phyloP scores from a whole-genome alignment of 2,888 invertebrate species.

The Baronia brevicornis region DNA sequence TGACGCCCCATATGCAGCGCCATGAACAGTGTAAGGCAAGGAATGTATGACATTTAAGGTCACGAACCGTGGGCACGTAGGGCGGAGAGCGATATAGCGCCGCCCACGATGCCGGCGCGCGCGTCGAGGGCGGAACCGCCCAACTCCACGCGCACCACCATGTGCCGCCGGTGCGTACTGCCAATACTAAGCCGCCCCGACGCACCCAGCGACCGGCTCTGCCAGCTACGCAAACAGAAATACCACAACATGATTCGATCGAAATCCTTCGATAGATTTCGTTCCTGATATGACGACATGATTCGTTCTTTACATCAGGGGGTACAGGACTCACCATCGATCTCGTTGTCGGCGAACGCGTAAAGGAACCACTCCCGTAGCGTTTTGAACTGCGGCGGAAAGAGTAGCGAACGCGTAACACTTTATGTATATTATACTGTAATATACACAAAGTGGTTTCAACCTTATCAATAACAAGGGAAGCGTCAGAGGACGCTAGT shows the following conservation, averaged over 20 bases:
- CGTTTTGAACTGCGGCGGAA: constrained; percentile 96
- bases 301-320: too few relatives aligned
- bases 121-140: constrained; percentile 95
- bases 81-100: constrained; percentile 92
- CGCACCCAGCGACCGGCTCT: constrained; percentile 93
- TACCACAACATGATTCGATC: too few relatives aligned
- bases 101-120: constrained; percentile 98
- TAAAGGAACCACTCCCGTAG: constrained; percentile 98
- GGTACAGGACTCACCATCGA: constrained; percentile 85
- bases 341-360: constrained; percentile 95
- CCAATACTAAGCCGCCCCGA: constrained; percentile 95
- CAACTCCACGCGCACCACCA: constrained; percentile 91
- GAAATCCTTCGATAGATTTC: too few relatives aligned
- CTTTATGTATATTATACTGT: too few relatives aligned
- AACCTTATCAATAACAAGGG: too few relatives aligned
- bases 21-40: too few relatives aligned
- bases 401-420: constrained; percentile 92
- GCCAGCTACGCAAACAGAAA: constrained; percentile 78
- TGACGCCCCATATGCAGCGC: too few relatives aligned
- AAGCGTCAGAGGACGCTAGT: too few relatives aligned
- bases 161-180: constrained; percentile 94
- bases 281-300: too few relatives aligned
- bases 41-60: too few relatives aligned
- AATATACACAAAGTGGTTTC: constrained; percentile 1
- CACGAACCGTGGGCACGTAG: constrained; percentile 86